Conservation (phyloP, 1,140 invertebrate species). For the Halyomorpha halys region DNA sequence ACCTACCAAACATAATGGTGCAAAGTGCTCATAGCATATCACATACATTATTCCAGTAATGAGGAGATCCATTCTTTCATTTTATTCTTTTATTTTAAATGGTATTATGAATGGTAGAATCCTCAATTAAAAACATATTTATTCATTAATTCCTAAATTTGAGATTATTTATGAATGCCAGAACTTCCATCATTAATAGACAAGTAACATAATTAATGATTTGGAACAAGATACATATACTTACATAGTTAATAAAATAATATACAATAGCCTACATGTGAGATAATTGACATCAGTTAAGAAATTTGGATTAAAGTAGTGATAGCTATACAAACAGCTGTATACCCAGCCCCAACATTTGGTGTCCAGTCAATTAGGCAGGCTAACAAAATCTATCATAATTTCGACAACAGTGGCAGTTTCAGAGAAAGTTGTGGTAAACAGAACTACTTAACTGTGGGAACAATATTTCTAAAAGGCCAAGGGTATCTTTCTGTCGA, state of each 20-base stretch:
- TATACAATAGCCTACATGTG: constrained; percentile 2
- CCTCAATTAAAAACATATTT: too few relatives aligned
- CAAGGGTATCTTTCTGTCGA: constrained; percentile 3
- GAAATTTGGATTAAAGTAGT: constrained; percentile 11
- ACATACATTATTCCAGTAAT: constrained; percentile 10
- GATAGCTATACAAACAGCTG: not conserved
- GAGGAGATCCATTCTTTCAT: too few relatives aligned
- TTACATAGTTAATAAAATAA: constrained; percentile 4
- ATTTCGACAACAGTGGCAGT: constrained; percentile 7
- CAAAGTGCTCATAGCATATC: constrained; percentile 11
- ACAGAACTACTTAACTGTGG: constrained; percentile 8
- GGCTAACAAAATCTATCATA: constrained; percentile 20
- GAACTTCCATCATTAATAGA: too few relatives aligned
- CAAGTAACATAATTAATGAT: too few relatives aligned
- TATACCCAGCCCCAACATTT: constrained; percentile 17
- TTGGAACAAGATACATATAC: too few relatives aligned
- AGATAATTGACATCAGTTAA: constrained; percentile 15
- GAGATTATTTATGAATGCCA: too few relatives aligned
- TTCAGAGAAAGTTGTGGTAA: not conserved
- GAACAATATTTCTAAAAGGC: constrained; percentile 11
- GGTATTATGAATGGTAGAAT: too few relatives aligned
- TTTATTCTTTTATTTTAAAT: too few relatives aligned
- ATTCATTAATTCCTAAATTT: too few relatives aligned
- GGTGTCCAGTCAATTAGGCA: constrained; percentile 23
- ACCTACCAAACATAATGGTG: not conserved